Evolutionary conservation across 1,140 invertebrate species (phyloP).

Genomic region (Drosophila pandora): DNA sequence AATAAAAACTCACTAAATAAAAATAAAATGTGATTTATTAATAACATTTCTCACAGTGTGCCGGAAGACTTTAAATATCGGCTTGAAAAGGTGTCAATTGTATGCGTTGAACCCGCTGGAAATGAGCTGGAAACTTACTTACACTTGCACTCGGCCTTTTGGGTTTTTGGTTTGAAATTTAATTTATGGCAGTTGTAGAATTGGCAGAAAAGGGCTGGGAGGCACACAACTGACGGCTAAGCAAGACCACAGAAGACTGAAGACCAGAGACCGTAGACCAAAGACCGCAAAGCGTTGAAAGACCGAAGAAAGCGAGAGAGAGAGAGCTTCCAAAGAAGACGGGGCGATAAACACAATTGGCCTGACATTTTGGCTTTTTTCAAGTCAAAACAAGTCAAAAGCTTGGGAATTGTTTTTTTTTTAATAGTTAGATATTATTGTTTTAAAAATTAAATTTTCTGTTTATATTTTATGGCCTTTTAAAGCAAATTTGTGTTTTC

Average conservation of each 20-base stretch:
- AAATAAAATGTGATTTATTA: too few relatives aligned
- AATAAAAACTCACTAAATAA: too few relatives aligned
- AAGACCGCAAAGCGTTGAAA: neutral
- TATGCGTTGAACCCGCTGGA: conserved; percentile 46
- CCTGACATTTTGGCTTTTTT: neutral
- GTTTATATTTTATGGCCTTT: too few relatives aligned
- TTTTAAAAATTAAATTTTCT: too few relatives aligned
- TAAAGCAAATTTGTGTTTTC: too few relatives aligned
- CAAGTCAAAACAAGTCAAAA: neutral
- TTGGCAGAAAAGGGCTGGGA: neutral
- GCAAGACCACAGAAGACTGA: conserved; percentile 29
- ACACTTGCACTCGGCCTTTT: conserved; percentile 3
- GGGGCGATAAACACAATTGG: neutral
- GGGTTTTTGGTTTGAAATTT: neutral
- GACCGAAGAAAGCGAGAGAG: conserved; percentile 20
- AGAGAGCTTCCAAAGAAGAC: neutral
- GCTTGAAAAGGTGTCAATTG: conserved; percentile 30
- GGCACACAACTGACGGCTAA: conserved; percentile 17
- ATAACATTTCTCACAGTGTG: neutral
- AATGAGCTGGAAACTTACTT: conserved; percentile 23
- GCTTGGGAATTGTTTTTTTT: neutral
- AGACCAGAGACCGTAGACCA: conserved; percentile 9
- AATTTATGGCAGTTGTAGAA: neutral
- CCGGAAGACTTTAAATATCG: neutral
- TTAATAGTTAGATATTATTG: too few relatives aligned